Evolutionary conservation across 2,797 vertebrate genomes (phyloP).

Genomic region (Acomys russatus): DNA sequence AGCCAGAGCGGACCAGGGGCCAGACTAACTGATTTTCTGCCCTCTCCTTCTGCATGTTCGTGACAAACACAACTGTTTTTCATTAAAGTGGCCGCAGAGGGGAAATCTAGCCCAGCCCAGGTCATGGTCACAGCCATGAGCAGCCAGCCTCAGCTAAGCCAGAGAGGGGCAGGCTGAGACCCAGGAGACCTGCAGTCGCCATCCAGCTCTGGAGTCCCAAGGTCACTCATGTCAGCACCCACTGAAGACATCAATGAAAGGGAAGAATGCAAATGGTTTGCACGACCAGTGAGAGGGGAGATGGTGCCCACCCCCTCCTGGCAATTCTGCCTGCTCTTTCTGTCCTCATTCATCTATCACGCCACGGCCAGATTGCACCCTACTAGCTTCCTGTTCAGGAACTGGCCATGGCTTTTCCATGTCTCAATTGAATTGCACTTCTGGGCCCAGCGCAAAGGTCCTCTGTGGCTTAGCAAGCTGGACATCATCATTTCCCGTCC

Average conservation of each 20-base stretch:
- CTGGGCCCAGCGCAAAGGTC: conserved; percentile 3
- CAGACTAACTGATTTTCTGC: background rate
- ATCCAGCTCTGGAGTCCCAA: conserved; percentile 31
- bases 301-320: conserved; percentile 2
- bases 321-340: background rate
- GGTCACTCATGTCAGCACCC: conserved; percentile 31
- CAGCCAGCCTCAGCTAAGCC: conserved; percentile 60
- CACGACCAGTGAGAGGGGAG: background rate
- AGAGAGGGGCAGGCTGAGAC: conserved; percentile 55
- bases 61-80: conserved; percentile 83
- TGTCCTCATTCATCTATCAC: conserved; percentile 47
- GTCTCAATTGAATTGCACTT: conserved; percentile 1
- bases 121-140: conserved; percentile 74
- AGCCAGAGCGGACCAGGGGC: background rate
- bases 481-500: background rate
- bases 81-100: conserved; percentile 78
- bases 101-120: conserved; percentile 76
- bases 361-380: background rate
- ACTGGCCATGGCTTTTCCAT: conserved; percentile 15
- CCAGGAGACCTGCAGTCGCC: conserved; percentile 35
- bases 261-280: conserved; percentile 4
- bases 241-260: background rate
- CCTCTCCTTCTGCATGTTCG: conserved; percentile 17
- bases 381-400: conserved; percentile 38
- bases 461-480: conserved; percentile 39